Conservation (phyloP, 2,113 vertebrate genomes). For the Amblyornis subalaris region DNA sequence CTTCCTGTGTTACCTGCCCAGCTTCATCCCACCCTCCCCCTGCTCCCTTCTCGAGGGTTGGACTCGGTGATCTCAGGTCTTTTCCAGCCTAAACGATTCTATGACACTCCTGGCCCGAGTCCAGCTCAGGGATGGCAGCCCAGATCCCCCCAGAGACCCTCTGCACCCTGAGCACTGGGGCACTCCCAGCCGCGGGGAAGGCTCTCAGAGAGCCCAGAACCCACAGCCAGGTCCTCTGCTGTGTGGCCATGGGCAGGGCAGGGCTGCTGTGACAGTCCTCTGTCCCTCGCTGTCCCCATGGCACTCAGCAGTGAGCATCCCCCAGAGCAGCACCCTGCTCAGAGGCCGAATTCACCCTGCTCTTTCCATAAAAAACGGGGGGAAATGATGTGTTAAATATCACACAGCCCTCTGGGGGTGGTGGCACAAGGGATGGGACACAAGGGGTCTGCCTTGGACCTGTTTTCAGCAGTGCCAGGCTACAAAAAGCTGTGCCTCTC, state of each 20-base stretch:
- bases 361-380: fast-evolving
- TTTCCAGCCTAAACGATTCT: not conserved
- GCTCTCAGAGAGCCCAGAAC: not conserved
- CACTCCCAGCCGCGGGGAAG: not conserved
- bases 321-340: not conserved
- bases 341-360: not conserved
- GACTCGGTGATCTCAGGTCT: not conserved
- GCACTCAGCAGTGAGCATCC: not conserved
- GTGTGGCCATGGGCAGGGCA: not conserved
- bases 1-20: not conserved
- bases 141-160: not conserved
- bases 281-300: not conserved
- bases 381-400: not conserved
- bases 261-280: not conserved
- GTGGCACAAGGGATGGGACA: not conserved
- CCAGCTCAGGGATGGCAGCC: not conserved
- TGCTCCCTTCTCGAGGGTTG: not conserved
- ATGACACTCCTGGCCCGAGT: not conserved
- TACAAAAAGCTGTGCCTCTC: not conserved
- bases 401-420: not conserved
- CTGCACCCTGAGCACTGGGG: not conserved
- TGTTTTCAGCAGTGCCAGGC: not conserved
- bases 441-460: not conserved
- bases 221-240: not conserved
- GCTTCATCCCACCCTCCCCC: not conserved